These are phyloP conservation scores for Naja naja DNA, from an alignment of 2,113 vertebrate species.

Conservation along the genomic window DNA sequence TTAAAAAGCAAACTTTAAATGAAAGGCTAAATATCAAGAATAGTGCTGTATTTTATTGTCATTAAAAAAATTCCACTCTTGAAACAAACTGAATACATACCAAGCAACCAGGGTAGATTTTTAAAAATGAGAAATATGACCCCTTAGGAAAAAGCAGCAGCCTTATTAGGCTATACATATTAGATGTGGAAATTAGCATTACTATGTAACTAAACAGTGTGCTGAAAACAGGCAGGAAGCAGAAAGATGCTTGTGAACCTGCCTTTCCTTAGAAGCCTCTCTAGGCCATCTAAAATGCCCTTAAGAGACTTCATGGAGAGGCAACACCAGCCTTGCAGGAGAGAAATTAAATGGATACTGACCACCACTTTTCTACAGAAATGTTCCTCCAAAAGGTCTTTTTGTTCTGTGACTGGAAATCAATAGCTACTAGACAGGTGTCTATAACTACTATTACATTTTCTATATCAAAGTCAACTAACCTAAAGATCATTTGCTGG, in stretches of 20 bases:
- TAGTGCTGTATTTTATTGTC: conserved; percentile 70
- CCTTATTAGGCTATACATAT: conserved; percentile 50
- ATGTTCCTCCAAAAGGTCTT: background rate
- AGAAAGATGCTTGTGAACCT: background rate
- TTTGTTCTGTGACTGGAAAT: background rate
- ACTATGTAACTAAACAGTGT: conserved; percentile 60
- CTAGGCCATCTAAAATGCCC: background rate
- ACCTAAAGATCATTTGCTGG: conserved; percentile 31
- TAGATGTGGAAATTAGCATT: conserved; percentile 59
- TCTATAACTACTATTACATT: conserved; percentile 9
- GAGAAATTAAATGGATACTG: background rate
- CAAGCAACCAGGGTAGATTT: conserved; percentile 25
- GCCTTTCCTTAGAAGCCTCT: background rate
- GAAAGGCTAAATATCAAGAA: conserved; percentile 73
- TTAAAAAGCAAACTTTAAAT: conserved; percentile 54
- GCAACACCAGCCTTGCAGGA: background rate
- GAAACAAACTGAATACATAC: conserved; percentile 59
- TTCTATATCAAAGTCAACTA: conserved; percentile 39
- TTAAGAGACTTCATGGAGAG: background rate
- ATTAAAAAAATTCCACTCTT: conserved; percentile 62
- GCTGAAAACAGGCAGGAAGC: conserved; percentile 63
- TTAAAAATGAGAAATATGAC: conserved; percentile 31
- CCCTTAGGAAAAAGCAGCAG: conserved; percentile 49
- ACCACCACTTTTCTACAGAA: background rate
- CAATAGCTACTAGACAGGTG: conserved; percentile 42